Percentiles rank a stretch among this genome's conserved stretches.
These are phyloP conservation scores for Noctua janthina DNA, from an alignment of 2,888 invertebrate genomes.

Conservation along the genomic window DNA sequence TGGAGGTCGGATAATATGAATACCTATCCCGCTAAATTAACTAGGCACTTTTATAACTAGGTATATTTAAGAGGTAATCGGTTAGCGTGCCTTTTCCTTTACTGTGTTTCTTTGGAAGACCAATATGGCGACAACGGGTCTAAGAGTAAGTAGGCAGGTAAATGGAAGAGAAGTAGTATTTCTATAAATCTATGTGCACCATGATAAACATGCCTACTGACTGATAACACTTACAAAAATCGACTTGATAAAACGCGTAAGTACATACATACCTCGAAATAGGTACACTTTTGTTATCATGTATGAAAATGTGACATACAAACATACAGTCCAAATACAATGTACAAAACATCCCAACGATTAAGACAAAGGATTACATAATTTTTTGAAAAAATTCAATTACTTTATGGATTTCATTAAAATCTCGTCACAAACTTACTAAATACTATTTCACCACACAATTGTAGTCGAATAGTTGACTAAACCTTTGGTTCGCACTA, in stretches of 20 bases:
- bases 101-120: neutral
- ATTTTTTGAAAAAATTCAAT: conserved; percentile 81
- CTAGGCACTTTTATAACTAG: conserved; percentile 3
- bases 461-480: conserved; percentile 41
- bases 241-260: neutral
- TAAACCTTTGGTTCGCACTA: conserved; percentile 26
- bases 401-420: conserved; percentile 84
- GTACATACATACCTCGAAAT: neutral
- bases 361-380: conserved; percentile 80
- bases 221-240: neutral
- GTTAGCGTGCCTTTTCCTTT: neutral
- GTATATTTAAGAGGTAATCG: neutral
- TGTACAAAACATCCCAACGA: conserved; percentile 79
- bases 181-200: neutral
- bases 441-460: conserved; percentile 55
- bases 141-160: neutral
- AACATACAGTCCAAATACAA: conserved; percentile 63
- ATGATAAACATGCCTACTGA: neutral
- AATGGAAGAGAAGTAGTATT: neutral
- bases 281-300: neutral
- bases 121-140: neutral
- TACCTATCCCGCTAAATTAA: neutral
- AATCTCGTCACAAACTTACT: conserved; percentile 82
- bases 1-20: neutral
- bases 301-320: conserved; percentile 60